A percentile compares a stretch with the other conserved stretches of the same genome.
Conservation (phyloP, 2,797 vertebrate genomes). For the Simalia tracyae region DNA sequence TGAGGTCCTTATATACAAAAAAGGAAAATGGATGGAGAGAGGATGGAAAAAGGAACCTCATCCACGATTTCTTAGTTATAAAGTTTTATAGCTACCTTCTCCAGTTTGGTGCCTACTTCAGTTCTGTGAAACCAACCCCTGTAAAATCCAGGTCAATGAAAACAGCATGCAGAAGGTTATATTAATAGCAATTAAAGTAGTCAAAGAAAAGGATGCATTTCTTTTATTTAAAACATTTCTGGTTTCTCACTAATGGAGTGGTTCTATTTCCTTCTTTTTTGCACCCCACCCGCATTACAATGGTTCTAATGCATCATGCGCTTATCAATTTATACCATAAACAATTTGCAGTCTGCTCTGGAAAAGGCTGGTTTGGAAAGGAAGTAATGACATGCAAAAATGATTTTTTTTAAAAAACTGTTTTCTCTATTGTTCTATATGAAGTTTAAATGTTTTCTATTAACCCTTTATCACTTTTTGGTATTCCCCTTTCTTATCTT, state of each 20-base stretch:
- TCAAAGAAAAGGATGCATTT: background rate
- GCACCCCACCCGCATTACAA: background rate
- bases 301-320: background rate
- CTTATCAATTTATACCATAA: background rate
- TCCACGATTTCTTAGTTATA: background rate
- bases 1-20: background rate
- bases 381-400: background rate
- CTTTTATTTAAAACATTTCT: background rate
- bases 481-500: background rate
- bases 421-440: background rate
- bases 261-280: background rate
- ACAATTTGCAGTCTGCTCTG: background rate
- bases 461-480: background rate
- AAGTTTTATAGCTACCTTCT: background rate
- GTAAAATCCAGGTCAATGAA: background rate
- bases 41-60: background rate
- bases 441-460: background rate
- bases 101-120: background rate
- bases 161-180: background rate
- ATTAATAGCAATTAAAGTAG: background rate
- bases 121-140: background rate
- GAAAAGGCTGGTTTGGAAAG: background rate
- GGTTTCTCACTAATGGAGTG: background rate
- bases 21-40: background rate
- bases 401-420: background rate